Conservation (phyloP, 2,797 vertebrate species). For the Etheostoma perlongum region DNA sequence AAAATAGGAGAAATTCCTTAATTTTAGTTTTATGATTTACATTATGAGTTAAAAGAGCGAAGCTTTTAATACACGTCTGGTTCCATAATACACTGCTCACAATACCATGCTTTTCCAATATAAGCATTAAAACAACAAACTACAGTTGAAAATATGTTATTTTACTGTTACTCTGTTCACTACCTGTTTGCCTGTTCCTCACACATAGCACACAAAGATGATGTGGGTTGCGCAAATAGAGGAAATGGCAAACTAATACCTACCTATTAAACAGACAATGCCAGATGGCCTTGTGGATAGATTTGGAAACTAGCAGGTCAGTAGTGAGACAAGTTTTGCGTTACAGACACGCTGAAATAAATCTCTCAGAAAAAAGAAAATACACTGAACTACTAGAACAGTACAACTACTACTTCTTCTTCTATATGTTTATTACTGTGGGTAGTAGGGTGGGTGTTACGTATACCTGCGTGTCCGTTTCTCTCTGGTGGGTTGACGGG, state of each 20-base stretch:
- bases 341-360: neutral
- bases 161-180: neutral
- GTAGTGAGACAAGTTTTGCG: constrained; percentile 8
- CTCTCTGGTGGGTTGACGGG: constrained; percentile 75
- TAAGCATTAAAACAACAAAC: neutral
- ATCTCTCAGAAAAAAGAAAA: neutral
- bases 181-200: neutral
- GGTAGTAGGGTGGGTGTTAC: neutral
- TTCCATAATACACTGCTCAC: neutral
- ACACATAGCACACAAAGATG: neutral
- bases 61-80: neutral
- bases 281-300: neutral
- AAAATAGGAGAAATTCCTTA: neutral
- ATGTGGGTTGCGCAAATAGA: too few species aligned
- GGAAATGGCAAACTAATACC: too few species aligned
- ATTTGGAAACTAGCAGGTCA: neutral
- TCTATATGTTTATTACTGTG: too few species aligned
- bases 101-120: neutral
- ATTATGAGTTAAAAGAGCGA: neutral
- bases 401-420: neutral
- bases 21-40: neutral
- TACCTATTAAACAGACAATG: neutral
- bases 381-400: neutral
- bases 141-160: neutral
- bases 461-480: constrained; percentile 83